phyloP scores from a whole-genome alignment of 2,888 invertebrate genomes.

The Cecidostiba fungosa region DNA sequence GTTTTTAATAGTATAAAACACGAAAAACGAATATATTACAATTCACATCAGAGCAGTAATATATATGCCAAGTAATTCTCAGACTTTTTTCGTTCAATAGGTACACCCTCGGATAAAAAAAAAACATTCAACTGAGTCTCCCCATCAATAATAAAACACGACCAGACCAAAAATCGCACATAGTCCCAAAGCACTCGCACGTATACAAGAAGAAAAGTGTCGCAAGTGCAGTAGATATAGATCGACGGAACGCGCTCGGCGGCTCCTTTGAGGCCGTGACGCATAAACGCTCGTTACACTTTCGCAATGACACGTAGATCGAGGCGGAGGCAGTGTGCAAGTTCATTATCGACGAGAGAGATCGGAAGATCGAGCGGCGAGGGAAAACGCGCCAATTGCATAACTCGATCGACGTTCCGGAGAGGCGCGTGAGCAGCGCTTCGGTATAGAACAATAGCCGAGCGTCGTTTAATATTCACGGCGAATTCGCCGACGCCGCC shows the following conservation, averaged over 20 bases:
- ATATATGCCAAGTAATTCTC: too few relatives aligned
- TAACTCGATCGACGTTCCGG: constrained; percentile 24
- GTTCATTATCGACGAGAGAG: constrained; percentile 47
- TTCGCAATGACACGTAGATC: constrained; percentile 22
- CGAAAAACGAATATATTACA: too few relatives aligned
- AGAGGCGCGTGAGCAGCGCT: background rate
- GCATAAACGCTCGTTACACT: background rate
- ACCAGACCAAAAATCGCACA: too few relatives aligned
- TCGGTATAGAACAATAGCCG: constrained; percentile 24
- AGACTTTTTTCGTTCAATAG: too few relatives aligned
- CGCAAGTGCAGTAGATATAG: constrained; percentile 2
- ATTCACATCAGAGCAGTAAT: too few relatives aligned
- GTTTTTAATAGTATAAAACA: too few relatives aligned
- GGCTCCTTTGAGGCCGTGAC: background rate
- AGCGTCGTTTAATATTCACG: constrained; percentile 33
- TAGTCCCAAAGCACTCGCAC: background rate
- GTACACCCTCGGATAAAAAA: too few relatives aligned
- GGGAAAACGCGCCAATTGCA: background rate
- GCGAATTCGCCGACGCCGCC: constrained; percentile 1
- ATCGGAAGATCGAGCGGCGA: constrained; percentile 12
- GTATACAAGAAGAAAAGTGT: background rate
- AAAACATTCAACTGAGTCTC: too few relatives aligned
- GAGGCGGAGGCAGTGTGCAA: constrained; percentile 18
- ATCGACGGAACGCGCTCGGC: background rate
- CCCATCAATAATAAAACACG: background rate